phyloP scores from a whole-genome alignment of 1,140 invertebrate genomes.

The Drosophila arizonae region DNA sequence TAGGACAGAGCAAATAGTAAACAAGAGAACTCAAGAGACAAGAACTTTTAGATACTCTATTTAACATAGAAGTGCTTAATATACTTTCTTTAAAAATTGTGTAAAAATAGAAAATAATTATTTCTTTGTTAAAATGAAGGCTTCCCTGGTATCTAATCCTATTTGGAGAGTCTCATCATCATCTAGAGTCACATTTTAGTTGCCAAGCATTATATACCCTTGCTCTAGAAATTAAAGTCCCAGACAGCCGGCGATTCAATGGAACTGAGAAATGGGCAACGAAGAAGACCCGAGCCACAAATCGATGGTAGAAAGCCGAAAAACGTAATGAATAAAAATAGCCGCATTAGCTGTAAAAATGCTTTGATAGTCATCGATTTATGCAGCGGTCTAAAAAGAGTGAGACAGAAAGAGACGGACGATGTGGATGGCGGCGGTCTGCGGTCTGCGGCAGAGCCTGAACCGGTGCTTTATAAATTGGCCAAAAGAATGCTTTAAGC shows the following conservation, averaged over 20 bases:
- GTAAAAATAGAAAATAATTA: neutral
- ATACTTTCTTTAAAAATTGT: too few relatives aligned
- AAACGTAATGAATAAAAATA: constrained; percentile 82
- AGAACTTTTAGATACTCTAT: neutral
- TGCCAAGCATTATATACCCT: neutral
- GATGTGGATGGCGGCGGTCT: constrained; percentile 17
- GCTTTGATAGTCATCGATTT: constrained; percentile 79
- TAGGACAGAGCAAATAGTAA: constrained; percentile 9
- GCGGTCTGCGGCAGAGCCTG: constrained; percentile 9
- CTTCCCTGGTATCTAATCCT: too few relatives aligned
- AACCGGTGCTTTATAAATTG: constrained; percentile 65
- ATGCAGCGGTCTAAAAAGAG: constrained; percentile 31
- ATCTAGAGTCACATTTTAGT: neutral
- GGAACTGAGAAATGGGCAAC: constrained; percentile 19
- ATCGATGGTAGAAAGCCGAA: constrained; percentile 68
- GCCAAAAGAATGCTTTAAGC: constrained; percentile 75
- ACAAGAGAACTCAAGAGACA: constrained; percentile 9
- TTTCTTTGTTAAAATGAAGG: too few relatives aligned
- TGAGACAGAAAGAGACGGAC: constrained; percentile 7
- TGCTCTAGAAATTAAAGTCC: neutral
- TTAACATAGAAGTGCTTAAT: neutral
- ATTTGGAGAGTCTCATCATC: too few relatives aligned
- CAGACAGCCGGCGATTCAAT: neutral
- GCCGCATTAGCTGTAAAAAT: constrained; percentile 80
- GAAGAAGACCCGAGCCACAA: constrained; percentile 28